A percentile compares a stretch with the other conserved stretches of the same genome.
Conservation (phyloP, 2,888 invertebrate genomes). For the Clusia tigrina region DNA sequence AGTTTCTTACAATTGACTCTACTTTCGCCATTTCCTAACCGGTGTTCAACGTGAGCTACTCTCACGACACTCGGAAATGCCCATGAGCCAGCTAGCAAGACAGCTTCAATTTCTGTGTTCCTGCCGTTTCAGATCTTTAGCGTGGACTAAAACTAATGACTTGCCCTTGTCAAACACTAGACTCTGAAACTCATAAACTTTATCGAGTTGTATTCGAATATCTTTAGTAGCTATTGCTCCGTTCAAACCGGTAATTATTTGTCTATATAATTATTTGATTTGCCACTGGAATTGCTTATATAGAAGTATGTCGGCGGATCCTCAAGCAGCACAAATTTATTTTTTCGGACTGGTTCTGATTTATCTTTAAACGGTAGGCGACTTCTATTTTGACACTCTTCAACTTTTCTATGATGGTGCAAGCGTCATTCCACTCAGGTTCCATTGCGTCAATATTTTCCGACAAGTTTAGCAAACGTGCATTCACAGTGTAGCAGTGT, state of each 20-base stretch:
- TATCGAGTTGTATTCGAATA: slow-evolving; percentile 50
- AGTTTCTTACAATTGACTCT: no score
- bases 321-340: slow-evolving; percentile 40
- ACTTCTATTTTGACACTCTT: slow-evolving; percentile 69
- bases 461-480: no score
- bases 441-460: slow-evolving; percentile 64
- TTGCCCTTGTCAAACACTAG: no score
- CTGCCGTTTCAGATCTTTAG: no score
- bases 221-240: slow-evolving; percentile 47
- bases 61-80: no score
- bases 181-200: no score
- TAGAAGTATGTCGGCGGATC: slow-evolving; percentile 47
- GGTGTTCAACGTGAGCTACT: no score
- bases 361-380: slow-evolving; percentile 61
- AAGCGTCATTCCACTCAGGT: slow-evolving; percentile 67
- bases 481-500: no score
- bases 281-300: slow-evolving; percentile 41
- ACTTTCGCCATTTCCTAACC: no score
- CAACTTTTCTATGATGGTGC: slow-evolving; percentile 71
- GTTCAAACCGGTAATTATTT: slow-evolving; percentile 52
- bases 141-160: no score
- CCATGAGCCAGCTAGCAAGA: no score
- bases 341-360: slow-evolving; percentile 29
- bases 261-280: slow-evolving; percentile 49
- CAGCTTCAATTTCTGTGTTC: no score